Conservation (phyloP, 2,797 vertebrate species). For the Sarcoramphus papa region DNA sequence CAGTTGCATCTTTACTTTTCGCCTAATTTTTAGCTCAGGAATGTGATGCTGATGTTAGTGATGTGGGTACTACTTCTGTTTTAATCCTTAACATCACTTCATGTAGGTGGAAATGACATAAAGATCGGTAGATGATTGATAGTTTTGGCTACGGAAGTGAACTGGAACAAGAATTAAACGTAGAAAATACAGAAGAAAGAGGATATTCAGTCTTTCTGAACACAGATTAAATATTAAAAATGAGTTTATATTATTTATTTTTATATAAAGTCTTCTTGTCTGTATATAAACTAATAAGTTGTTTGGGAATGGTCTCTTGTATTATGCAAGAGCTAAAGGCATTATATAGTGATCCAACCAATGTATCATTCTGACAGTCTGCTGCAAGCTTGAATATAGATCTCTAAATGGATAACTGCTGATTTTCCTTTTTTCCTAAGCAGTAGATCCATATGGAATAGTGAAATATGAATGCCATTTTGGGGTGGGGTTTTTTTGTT, state of each 20-base stretch:
- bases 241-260: neutral
- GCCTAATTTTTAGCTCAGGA: neutral
- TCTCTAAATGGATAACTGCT: neutral
- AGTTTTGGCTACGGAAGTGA: neutral
- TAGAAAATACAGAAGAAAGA: neutral
- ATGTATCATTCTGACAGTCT: neutral
- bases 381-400: neutral
- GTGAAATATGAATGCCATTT: neutral
- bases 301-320: neutral
- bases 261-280: neutral
- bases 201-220: neutral
- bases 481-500: no score
- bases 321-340: neutral
- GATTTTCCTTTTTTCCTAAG: neutral
- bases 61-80: neutral
- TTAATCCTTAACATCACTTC: neutral
- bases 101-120: neutral
- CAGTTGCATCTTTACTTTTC: neutral
- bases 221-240: neutral
- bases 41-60: neutral
- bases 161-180: neutral
- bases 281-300: neutral
- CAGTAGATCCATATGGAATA: neutral
- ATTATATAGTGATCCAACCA: neutral
- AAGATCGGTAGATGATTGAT: neutral